Evolutionary conservation across 1,140 invertebrate species (phyloP), one percentile per base, ranked within the genome.

Genomic region (Melipona quadrifasciata): DNA sequence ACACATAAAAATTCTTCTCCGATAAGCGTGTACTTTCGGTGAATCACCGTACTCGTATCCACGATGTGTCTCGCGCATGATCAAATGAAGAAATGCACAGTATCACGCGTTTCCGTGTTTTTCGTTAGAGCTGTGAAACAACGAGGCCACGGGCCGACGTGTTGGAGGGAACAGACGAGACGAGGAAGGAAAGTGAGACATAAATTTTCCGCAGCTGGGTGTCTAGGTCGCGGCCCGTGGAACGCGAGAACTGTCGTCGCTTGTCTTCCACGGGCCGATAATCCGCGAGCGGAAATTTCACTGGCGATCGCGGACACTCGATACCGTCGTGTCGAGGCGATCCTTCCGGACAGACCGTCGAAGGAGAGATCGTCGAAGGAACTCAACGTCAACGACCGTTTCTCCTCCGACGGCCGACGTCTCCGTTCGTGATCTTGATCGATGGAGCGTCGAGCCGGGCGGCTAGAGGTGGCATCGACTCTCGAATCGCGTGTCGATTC

Each of bases 401-500:
- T 72, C 84, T 65, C 76, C 39, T 75, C 27, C 39, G 21, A 47
- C 72, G 55, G 70, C 34, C 53, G 76, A 78, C 58, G 53, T 70
- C 51, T 67, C 39, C n/a, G 72, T 68, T 68, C 47, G 21, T 21
- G 76, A 80, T 85, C 67, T 70, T 75, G 55, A 79, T 73, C 68
- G 64, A 16, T 19, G 27, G 65, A 58, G 58, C 75, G 31, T 80
- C 75, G 76, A 80, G 86, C 85, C 84, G 84, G 5, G 34, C 84
- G 19, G 79, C 24, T 80, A 27, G 83, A 81, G 81, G 74, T 71
- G 80, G 85, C 82, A 90, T 90, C 86, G 84, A 87, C 81, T 64
- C 82, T 84, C 8, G 39, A 88, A 92, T 93, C 86, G 90, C 92
- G 86, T 91, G 92, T 85, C 85, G 80, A 91, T 89, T 89, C 91